These are phyloP conservation scores for Antennarius striatus DNA, from an alignment of 2,113 vertebrate species.

Conservation along the genomic window DNA sequence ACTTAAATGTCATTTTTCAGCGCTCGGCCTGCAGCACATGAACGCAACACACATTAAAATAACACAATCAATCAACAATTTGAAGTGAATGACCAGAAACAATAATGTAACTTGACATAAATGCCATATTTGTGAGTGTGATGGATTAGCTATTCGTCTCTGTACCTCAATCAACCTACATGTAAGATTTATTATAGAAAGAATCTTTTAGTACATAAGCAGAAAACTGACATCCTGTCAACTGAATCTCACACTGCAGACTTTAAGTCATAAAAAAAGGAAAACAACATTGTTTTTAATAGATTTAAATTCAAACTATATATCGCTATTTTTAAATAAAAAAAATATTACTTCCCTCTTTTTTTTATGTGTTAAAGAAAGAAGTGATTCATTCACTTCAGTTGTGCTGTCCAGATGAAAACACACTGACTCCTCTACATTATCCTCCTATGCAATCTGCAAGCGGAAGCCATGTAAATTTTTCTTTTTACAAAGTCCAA, in stretches of 20 bases:
- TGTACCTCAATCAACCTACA: background rate
- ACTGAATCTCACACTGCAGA: background rate
- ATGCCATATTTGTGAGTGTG: background rate
- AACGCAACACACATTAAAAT: background rate
- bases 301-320: too few species aligned
- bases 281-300: too few species aligned
- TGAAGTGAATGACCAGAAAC: background rate
- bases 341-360: background rate
- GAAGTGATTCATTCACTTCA: background rate
- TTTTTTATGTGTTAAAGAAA: background rate
- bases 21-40: background rate
- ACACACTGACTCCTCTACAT: background rate
- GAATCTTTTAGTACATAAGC: background rate
- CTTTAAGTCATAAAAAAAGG: too few species aligned
- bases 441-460: background rate
- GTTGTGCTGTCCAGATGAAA: background rate
- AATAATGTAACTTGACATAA: background rate
- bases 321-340: too few species aligned
- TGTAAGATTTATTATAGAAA: background rate
- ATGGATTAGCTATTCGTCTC: background rate
- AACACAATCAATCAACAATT: background rate
- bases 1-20: conserved; percentile 3
- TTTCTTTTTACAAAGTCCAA: background rate
- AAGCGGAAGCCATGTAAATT: background rate
- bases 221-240: too few species aligned